A percentile compares a stretch with the other conserved stretches of the same genome.
Conservation (phyloP, 2,888 invertebrate species). For the Hyppa rectilinea region DNA sequence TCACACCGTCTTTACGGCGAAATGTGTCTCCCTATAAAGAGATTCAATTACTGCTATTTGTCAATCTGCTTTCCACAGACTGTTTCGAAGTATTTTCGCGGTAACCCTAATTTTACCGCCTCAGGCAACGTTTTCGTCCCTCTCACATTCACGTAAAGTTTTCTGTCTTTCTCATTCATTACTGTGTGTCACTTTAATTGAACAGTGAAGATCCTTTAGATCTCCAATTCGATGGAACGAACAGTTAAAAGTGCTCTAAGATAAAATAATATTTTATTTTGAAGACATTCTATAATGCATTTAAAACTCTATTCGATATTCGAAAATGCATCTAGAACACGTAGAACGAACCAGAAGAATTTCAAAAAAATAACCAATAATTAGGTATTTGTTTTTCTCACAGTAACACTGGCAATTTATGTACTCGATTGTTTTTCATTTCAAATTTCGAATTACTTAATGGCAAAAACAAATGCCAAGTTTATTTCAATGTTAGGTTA, state of each 20-base stretch:
- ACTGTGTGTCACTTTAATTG: constrained; percentile 65
- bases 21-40: constrained; percentile 49
- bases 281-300: constrained; percentile 5
- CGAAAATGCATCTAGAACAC: background rate
- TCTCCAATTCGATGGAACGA: constrained; percentile 60
- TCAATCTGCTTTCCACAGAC: constrained; percentile 61
- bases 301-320: constrained; percentile 14
- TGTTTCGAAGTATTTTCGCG: constrained; percentile 59
- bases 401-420: background rate
- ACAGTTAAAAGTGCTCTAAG: constrained; percentile 47
- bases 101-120: constrained; percentile 61
- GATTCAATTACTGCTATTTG: constrained; percentile 68
- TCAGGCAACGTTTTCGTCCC: constrained; percentile 49
- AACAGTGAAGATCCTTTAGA: constrained; percentile 54
- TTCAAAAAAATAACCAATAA: constrained; percentile 3
- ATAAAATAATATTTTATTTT: constrained; percentile 37
- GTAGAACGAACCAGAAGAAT: background rate
- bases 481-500: too few species aligned
- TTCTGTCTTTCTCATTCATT: constrained; percentile 45
- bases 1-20: constrained; percentile 27
- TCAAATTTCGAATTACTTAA: constrained; percentile 23
- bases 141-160: constrained; percentile 37
- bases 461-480: background rate
- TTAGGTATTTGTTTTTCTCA: background rate
- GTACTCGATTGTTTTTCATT: constrained; percentile 1